These are phyloP conservation scores for Thereva nobilitata DNA, from an alignment of 2,888 invertebrate genomes.

Conservation along the genomic window DNA sequence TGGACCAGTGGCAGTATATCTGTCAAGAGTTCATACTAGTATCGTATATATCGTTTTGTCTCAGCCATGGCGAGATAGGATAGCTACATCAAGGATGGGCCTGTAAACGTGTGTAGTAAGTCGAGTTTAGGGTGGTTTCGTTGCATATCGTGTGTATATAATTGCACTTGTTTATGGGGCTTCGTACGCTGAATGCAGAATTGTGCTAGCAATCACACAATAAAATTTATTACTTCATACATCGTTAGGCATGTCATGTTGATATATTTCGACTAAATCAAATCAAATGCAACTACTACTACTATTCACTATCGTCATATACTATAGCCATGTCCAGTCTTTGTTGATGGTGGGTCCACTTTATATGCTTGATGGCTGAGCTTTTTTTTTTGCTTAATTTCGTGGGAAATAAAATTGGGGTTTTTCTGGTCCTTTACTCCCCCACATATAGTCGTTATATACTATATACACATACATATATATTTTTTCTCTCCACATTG, in stretches of 20 bases:
- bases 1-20: conserved; percentile 25
- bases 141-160: conserved; percentile 32
- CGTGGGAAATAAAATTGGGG: too few relatives aligned
- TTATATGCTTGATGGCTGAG: not conserved
- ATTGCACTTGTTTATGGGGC: conserved; percentile 33
- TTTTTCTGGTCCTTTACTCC: too few relatives aligned
- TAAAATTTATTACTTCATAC: conserved; percentile 46
- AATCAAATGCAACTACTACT: conserved; percentile 45
- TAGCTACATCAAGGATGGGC: conserved; percentile 1
- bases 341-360: too few relatives aligned
- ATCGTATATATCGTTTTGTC: too few relatives aligned
- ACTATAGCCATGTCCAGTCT: not conserved
- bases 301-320: conserved; percentile 21
- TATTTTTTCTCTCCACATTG: too few relatives aligned
- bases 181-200: conserved; percentile 24
- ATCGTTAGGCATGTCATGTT: conserved; percentile 46
- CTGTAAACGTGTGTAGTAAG: too few relatives aligned
- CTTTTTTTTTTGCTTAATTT: conserved; percentile 7
- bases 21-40: conserved; percentile 6
- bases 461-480: too few relatives aligned
- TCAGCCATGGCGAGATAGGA: not conserved
- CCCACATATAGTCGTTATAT: too few relatives aligned
- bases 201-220: conserved; percentile 28
- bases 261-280: conserved; percentile 47
- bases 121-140: not conserved